Evolutionary conservation across 2,888 invertebrate species (phyloP).

Genomic region (Ariolimax columbianus): DNA sequence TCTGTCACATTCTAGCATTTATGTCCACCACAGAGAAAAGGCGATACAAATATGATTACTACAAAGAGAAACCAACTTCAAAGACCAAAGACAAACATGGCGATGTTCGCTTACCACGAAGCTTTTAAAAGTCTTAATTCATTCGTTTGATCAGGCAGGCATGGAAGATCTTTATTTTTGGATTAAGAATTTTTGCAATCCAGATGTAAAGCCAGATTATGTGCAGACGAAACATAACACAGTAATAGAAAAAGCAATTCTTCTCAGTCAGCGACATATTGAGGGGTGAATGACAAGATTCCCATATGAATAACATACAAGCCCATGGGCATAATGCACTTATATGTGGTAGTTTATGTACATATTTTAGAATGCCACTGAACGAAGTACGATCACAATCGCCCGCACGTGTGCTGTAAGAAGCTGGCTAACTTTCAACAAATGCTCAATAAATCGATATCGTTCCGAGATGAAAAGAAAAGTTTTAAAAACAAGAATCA

Average conservation of each 20-base stretch:
- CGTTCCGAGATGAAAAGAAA: not conserved
- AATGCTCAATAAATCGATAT: not conserved
- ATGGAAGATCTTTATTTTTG: not conserved
- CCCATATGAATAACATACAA: no score
- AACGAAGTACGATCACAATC: not conserved
- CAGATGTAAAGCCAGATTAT: not conserved
- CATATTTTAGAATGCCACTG: not conserved
- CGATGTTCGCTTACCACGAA: not conserved
- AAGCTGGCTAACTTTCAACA: not conserved
- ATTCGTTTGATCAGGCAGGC: constrained; percentile 13
- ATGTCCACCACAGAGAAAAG: not conserved
- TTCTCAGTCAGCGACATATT: no score
- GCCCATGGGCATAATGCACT: not conserved
- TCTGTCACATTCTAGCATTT: not conserved
- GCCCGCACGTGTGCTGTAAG: not conserved
- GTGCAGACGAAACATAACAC: not conserved
- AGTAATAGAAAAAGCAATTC: not conserved
- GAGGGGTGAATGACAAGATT: no score
- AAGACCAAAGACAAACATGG: not conserved
- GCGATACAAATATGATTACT: not conserved
- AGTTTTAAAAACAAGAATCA: not conserved
- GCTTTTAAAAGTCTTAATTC: not conserved
- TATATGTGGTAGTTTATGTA: not conserved
- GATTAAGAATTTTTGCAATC: not conserved
- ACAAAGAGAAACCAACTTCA: not conserved